Percentiles rank a stretch among this genome's conserved stretches.
These are phyloP conservation scores for Parasteatoda tepidariorum DNA, from an alignment of 1,140 invertebrate species.

Conservation along the genomic window DNA sequence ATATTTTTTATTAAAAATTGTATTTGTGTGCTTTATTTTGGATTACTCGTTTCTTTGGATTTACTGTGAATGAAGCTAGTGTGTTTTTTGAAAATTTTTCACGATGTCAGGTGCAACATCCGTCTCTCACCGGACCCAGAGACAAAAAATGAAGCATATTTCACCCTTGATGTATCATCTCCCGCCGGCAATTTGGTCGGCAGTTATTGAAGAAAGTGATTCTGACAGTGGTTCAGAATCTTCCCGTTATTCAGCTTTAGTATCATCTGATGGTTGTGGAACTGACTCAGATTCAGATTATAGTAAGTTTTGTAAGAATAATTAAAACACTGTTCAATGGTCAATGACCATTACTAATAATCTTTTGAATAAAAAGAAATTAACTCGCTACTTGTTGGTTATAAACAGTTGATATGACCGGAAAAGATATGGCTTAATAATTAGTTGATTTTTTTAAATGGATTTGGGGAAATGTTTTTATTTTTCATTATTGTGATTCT, in stretches of 20 bases:
- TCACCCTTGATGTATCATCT: conserved; percentile 31
- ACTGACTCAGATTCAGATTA: conserved; percentile 39
- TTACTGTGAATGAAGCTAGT: background rate
- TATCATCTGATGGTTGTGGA: conserved; percentile 52
- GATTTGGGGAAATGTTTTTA: too few species aligned
- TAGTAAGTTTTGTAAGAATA: conserved; percentile 11
- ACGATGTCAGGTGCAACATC: conserved; percentile 13
- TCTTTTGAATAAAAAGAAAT: too few species aligned
- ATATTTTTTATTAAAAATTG: background rate
- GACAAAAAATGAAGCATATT: conserved; percentile 31
- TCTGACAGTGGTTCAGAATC: conserved; percentile 50
- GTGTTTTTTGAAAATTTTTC: background rate
- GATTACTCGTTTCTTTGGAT: background rate
- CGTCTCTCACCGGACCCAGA: conserved; percentile 21
- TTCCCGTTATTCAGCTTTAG: conserved; percentile 50
- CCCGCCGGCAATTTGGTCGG: conserved; percentile 48
- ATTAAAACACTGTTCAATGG: too few species aligned
- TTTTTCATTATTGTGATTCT: too few species aligned
- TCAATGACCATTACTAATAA: too few species aligned
- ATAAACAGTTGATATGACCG: too few species aligned
- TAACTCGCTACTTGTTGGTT: too few species aligned
- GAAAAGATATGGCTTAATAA: too few species aligned
- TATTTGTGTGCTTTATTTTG: background rate
- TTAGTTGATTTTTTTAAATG: too few species aligned
- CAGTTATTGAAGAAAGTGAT: conserved; percentile 49